Evolutionary conservation across 2,113 vertebrate genomes (phyloP), one percentile per base, ranked within the genome.

Genomic region (Donacobius atricapilla): DNA sequence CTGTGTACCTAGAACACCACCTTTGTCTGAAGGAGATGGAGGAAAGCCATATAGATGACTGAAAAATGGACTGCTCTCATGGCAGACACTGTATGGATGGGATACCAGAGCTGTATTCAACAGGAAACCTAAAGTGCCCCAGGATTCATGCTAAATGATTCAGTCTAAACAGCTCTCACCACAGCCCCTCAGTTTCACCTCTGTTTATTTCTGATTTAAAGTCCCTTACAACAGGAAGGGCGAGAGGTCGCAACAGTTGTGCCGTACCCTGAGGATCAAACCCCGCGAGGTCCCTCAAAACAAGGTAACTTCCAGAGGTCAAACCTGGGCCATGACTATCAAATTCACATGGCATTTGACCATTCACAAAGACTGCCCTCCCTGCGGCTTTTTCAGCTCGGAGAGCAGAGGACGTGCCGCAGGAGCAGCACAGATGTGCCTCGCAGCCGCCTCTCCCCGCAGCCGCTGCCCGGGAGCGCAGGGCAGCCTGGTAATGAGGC

Each of bases 141-240:
- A 72, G 56, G 76, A 94, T 73, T 81, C 93, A 86, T 35, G 51
- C 72, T 80, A 77, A 95, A 90, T 1, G 13, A 40, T 48, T 89
- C 79, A 89, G 76, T 39, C 80, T 86, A 94, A 95, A 86, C 83
- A 94, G 48, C 40, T 68, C 92, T 90, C 9, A 0, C 57, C 35
- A 81, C 35, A 81, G 60, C 11, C 57, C 30, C 80, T 94, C 86
- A 70, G 28, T 57, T 79, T 89, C 83, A 93, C 57, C 77, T 92
- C 90, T 93, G 87, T 95, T 94, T 96, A 94, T 90, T 96, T 96
- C 93, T 94, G 83, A 95, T 89, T 88, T 90, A 54, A 96, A 92
- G 80, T 88, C 56, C 61, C 76, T 93, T 92, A 89, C 69, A 90
- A 88, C 90, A 92, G 92, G 86, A 96, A 96, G 86, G 90, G 88